Conservation (phyloP, 2,113 vertebrate species). For the Sphyrna mokarran region DNA sequence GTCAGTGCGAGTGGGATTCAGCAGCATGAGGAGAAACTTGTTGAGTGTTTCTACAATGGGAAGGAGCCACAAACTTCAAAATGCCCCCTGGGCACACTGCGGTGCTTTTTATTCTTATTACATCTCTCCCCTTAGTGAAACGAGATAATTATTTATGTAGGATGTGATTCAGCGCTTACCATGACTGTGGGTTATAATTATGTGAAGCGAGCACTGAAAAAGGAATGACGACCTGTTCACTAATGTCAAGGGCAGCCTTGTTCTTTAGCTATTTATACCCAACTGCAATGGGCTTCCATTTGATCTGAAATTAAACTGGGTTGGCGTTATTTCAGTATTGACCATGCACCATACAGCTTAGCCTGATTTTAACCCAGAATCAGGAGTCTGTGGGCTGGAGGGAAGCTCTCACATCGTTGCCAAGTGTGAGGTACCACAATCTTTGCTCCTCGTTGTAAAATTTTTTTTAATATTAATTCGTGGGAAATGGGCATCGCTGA, state of each 20-base stretch:
- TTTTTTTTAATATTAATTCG: not conserved
- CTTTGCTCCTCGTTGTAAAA: not conserved
- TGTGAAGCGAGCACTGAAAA: not conserved
- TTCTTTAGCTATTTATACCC: not conserved
- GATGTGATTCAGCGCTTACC: slow-evolving; percentile 14
- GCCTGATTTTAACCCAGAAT: not conserved
- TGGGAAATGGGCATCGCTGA: too few relatives aligned
- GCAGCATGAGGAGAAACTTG: not conserved
- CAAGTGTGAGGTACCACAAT: not conserved
- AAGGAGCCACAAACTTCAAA: not conserved
- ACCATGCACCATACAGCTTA: not conserved
- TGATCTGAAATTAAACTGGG: not conserved
- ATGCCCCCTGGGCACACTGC: not conserved
- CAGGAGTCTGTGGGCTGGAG: not conserved
- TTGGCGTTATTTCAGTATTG: not conserved
- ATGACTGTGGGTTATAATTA: not conserved
- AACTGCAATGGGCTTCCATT: not conserved
- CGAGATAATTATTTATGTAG: not conserved
- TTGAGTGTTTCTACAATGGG: not conserved
- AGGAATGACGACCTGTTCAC: not conserved
- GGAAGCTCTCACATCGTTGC: not conserved
- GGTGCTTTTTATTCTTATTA: slow-evolving; percentile 11
- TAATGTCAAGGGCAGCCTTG: not conserved
- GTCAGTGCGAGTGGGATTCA: not conserved
- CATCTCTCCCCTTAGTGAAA: not conserved